phyloP scores from a whole-genome alignment of 2,113 vertebrate genomes.

The Rhynchomys soricoides region DNA sequence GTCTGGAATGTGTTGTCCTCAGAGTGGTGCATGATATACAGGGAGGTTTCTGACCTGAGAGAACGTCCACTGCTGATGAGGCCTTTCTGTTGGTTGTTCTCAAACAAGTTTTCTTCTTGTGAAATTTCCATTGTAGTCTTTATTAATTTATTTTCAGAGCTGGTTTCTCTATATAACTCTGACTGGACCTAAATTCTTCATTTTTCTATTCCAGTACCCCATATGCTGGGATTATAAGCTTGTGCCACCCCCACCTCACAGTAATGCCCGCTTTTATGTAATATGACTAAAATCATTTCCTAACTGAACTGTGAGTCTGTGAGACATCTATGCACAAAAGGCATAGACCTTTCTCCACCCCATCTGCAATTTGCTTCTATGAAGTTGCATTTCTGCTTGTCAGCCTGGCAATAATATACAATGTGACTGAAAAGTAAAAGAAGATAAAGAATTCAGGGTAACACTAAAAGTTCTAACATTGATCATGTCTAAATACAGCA shows the following conservation, averaged over 20 bases:
- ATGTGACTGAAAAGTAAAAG: not conserved
- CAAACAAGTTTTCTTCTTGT: not conserved
- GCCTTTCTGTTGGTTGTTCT: not conserved
- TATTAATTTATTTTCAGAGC: not conserved
- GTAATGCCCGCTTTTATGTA: not conserved
- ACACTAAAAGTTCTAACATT: not conserved
- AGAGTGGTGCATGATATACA: too few relatives aligned
- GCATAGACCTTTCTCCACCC: not conserved
- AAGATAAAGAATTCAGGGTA: not conserved
- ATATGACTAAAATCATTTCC: not conserved
- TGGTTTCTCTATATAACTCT: not conserved
- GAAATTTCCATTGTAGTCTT: not conserved
- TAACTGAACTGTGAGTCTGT: not conserved
- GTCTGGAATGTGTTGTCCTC: not conserved
- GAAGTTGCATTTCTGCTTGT: not conserved
- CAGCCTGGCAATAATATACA: not conserved
- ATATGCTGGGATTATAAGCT: not conserved
- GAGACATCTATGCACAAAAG: not conserved
- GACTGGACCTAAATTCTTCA: not conserved
- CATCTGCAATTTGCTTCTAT: not conserved
- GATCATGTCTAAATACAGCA: not conserved
- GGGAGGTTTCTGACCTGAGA: not conserved
- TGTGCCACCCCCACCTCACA: not conserved
- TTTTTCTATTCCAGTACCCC: fast-evolving
- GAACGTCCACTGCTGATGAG: not conserved